Base-by-base conservation (phyloP, 2,797 vertebrate species). In the Tolypeutes matacus region DNA sequence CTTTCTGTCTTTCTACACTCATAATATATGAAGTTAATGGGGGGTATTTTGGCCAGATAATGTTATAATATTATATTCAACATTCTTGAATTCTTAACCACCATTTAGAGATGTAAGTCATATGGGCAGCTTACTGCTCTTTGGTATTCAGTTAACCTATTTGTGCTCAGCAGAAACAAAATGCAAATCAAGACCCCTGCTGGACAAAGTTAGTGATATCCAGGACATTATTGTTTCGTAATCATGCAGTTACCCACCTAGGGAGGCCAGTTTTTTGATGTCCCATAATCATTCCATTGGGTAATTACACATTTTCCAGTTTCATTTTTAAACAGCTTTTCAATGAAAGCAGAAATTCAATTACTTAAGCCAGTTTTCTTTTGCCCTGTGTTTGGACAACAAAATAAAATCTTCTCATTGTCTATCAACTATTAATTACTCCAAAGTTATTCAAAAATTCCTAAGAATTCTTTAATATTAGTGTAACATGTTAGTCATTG, bases 311-410 rank as follows among this genome's bases (percentile, higher is more conserved):
- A 58, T 87, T 95, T 75, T 96, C 72, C 56, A 42, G n/a, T 94
- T 94, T 85, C 93, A 64, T 77, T 87, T 95, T 86, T 78, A 82
- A 95, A 46, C 49, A 73, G 70, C 36, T 76, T 86, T 89, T 89
- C 77, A 89, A 23, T 23, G n/a, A 75, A 94, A 96, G 72, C 81
- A 92, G 95, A 96, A 96, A 97, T 91, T 76, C 56, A 82, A 82
- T 82, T 51, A 83, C 73, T 58, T 67, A 23, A 93, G 34, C 67
- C 42, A 67, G 14, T 76, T 83, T 73, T 81, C 70, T 78, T 89
- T 91, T 49, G 7, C 60, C 80, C 42, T n/a, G 27, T 89, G 42
- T 56, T 88, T 90, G 27, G 18, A 81, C 81, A 77, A 88, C 7
- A 42, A n/a, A 95, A 82, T 73, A 92, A 88, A 96, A 86, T 53